Evolutionary conservation across 2,113 vertebrate genomes (phyloP).

Genomic region (Rhinichthys klamathensis): DNA sequence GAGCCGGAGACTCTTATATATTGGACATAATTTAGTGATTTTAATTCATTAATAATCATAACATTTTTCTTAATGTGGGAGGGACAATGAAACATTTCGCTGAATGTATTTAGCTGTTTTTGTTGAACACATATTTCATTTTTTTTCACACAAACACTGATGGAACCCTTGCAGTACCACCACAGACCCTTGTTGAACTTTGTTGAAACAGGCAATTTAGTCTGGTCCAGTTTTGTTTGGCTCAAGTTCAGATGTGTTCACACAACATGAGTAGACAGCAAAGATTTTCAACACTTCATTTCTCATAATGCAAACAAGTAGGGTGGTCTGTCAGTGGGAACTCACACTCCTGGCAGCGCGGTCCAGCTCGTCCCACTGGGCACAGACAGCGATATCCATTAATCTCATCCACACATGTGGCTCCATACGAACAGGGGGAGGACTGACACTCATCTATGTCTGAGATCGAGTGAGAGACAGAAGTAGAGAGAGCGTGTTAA

Average conservation of each 20-base stretch:
- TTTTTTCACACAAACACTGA: not conserved
- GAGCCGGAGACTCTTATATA: not conserved
- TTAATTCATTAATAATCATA: not conserved
- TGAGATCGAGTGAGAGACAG: constrained; percentile 57
- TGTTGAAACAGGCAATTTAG: constrained; percentile 10
- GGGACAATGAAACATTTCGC: not conserved
- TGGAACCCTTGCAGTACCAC: not conserved
- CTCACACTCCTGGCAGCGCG: constrained; percentile 89
- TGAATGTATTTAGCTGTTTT: not conserved
- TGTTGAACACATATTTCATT: not conserved
- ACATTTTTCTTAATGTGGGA: not conserved
- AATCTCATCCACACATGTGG: constrained; percentile 92
- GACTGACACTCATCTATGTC: constrained; percentile 97
- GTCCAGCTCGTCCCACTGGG: constrained; percentile 83
- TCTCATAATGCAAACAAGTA: not conserved
- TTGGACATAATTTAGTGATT: not conserved
- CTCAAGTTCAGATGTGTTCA: not conserved
- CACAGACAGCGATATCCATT: constrained; percentile 88
- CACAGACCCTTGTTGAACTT: not conserved
- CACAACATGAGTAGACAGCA: not conserved
- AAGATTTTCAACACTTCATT: constrained; percentile 24
- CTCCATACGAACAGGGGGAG: constrained; percentile 88
- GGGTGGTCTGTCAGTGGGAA: constrained; percentile 21
- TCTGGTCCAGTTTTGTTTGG: not conserved
- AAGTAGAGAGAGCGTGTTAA: not conserved